Percentiles rank a stretch among this genome's conserved stretches.
phyloP scores from a whole-genome alignment of 2,888 invertebrate species.

The Pristionchus fissidentatus region DNA sequence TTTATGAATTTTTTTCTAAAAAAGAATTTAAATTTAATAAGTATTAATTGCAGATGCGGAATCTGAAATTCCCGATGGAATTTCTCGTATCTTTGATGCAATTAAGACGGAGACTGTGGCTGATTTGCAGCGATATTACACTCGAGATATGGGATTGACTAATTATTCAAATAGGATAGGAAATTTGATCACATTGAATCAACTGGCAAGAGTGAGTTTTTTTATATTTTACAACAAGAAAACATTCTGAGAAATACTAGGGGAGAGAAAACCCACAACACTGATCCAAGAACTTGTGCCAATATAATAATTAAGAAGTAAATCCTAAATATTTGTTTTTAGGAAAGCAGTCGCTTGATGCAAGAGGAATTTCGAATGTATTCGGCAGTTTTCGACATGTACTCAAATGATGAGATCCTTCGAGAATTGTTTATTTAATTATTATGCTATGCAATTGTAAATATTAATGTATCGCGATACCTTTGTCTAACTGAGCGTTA shows the following conservation, averaged over 20 bases:
- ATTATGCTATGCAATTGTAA: too few relatives aligned
- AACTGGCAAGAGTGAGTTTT: conserved; percentile 8
- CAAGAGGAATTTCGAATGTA: conserved; percentile 25
- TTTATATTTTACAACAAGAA: not conserved
- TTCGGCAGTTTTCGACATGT: not conserved
- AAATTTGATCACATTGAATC: not conserved
- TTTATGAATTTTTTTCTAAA: not conserved
- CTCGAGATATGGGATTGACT: not conserved
- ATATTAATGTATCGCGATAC: too few relatives aligned
- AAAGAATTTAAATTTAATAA: not conserved
- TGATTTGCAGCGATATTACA: not conserved
- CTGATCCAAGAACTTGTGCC: too few relatives aligned
- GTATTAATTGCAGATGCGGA: not conserved
- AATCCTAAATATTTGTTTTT: not conserved
- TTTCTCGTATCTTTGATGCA: not conserved
- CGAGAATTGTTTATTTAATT: not conserved
- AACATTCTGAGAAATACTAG: not conserved
- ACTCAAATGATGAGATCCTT: conserved; percentile 11
- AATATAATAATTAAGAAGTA: too few relatives aligned
- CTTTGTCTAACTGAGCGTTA: too few relatives aligned
- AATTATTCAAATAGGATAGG: not conserved
- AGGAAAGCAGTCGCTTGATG: conserved; percentile 21
- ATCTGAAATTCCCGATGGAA: not conserved
- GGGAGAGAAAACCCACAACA: too few relatives aligned
- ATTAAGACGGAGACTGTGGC: conserved; percentile 1